A percentile compares a stretch with the other conserved stretches of the same genome.
Evolutionary conservation across 2,113 vertebrate species (phyloP).

Genomic region (Fulica atra): DNA sequence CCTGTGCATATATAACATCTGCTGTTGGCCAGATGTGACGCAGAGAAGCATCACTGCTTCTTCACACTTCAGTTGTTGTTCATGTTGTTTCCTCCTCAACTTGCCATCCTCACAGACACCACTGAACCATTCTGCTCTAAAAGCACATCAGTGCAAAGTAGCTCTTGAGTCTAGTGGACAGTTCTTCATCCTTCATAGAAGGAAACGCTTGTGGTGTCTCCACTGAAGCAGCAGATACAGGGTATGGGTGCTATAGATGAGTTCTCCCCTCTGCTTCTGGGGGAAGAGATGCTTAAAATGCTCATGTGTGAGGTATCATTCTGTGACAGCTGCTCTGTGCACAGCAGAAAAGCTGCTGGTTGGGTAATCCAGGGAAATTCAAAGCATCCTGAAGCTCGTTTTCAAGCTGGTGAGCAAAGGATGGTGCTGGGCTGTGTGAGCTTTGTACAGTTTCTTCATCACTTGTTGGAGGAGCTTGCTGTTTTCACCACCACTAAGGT

Average conservation of each 20-base stretch:
- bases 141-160: not conserved
- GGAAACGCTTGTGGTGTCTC: not conserved
- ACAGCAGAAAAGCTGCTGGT: not conserved
- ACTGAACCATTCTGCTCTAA: not conserved
- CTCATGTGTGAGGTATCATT: rapidly evolving
- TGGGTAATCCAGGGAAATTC: not conserved
- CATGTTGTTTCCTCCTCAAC: not conserved
- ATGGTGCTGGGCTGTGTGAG: not conserved
- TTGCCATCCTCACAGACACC: not conserved
- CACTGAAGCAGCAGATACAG: rapidly evolving
- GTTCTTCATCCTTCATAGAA: not conserved
- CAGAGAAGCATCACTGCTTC: not conserved
- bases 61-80: not conserved
- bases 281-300: not conserved
- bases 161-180: not conserved
- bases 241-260: rapidly evolving
- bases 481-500: not conserved
- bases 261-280: not conserved
- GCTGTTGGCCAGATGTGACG: not conserved
- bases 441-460: rapidly evolving
- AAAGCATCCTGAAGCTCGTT: not conserved
- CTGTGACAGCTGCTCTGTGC: not conserved
- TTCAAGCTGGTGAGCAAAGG: not conserved
- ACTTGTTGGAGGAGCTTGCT: rapidly evolving
- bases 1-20: not conserved